Evolutionary conservation across 2,797 vertebrate genomes (phyloP).

Genomic region (Cirrhinus molitorella): DNA sequence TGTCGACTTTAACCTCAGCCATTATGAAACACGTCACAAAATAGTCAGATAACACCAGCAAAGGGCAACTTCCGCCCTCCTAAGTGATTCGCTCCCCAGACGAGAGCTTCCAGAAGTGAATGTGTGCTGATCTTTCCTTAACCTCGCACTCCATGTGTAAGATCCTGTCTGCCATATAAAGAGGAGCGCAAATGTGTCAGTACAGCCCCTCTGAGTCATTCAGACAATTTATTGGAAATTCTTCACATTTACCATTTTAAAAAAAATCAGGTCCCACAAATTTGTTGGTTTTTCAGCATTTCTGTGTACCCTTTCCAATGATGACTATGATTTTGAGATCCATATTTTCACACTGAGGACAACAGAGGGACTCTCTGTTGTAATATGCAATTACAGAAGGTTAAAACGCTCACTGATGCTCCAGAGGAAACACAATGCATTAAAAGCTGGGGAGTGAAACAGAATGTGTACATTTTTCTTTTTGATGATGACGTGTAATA

Average conservation of each 20-base stretch:
- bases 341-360: no score
- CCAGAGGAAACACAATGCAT: no score
- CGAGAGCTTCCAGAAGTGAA: constrained; percentile 67
- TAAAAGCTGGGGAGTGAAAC: no score
- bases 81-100: constrained; percentile 63
- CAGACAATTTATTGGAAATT: constrained; percentile 51
- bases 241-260: constrained; percentile 52
- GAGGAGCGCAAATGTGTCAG: constrained; percentile 45
- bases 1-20: constrained; percentile 10
- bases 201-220: neutral
- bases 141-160: constrained; percentile 49
- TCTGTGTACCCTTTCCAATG: no score
- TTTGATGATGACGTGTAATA: no score
- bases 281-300: no score
- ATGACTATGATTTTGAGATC: no score
- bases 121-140: constrained; percentile 55
- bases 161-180: constrained; percentile 27
- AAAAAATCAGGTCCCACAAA: neutral
- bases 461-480: no score
- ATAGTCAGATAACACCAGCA: constrained; percentile 6
- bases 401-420: no score
- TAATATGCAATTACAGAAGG: no score
- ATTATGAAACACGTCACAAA: constrained; percentile 14
- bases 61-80: constrained; percentile 13
- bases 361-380: no score